A percentile compares a stretch with the other conserved stretches of the same genome.
phyloP scores from a whole-genome alignment of 2,797 vertebrate genomes.

The Silurus lanzhouensis region DNA sequence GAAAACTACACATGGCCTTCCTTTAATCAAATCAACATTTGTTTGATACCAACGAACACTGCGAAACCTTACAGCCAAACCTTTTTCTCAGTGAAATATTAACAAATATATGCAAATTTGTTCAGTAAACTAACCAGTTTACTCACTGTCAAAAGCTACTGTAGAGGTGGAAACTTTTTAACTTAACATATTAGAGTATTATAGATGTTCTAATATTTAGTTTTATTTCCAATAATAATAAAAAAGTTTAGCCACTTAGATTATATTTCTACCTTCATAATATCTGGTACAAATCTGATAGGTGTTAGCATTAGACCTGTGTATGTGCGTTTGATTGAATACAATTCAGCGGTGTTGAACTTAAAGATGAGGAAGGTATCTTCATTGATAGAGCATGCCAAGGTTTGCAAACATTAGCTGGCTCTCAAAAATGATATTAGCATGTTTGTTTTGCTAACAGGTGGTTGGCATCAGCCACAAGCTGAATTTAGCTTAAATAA shows the following conservation, averaged over 20 bases:
- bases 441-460: neutral
- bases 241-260: neutral
- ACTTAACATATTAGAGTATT: no score
- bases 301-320: neutral
- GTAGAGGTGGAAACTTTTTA: neutral
- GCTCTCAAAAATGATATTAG: neutral
- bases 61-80: neutral
- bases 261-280: neutral
- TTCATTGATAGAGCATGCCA: neutral
- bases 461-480: neutral
- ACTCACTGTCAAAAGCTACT: neutral
- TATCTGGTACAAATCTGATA: neutral
- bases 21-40: neutral
- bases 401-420: neutral
- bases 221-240: no score
- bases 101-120: constrained; percentile 13
- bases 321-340: neutral
- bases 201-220: no score
- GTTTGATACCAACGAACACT: neutral
- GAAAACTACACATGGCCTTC: neutral
- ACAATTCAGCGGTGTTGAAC: neutral
- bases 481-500: neutral
- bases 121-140: neutral
- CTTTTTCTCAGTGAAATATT: constrained; percentile 2
- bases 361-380: neutral